Conservation (phyloP, 2,797 vertebrate genomes). For the Knipowitschia caucasica region DNA sequence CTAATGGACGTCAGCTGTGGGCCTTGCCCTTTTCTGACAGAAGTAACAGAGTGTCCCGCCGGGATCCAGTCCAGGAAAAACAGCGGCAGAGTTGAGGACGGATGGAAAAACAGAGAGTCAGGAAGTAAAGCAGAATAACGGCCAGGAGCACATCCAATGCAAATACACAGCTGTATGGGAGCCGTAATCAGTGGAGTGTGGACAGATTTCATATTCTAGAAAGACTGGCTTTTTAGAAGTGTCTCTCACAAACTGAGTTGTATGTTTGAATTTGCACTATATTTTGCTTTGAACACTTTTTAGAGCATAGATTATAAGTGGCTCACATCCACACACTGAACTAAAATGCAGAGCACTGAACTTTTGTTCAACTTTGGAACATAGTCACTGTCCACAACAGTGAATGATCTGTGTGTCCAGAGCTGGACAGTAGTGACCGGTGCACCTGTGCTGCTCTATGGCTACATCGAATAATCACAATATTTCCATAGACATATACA, state of each 20-base stretch:
- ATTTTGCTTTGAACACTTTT: neutral
- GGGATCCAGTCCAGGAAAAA: slow-evolving; percentile 55
- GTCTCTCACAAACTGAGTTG: slow-evolving; percentile 1
- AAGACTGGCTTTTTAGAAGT: slow-evolving; percentile 5
- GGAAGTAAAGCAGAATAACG: slow-evolving; percentile 27
- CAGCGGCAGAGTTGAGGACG: slow-evolving; percentile 39
- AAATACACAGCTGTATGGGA: slow-evolving; percentile 37
- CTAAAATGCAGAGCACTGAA: too few relatives aligned
- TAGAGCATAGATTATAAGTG: neutral
- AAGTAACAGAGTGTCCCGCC: slow-evolving; percentile 43
- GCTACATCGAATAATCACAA: too few relatives aligned
- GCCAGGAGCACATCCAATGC: slow-evolving; percentile 39
- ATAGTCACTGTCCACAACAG: too few relatives aligned
- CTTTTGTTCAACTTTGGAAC: too few relatives aligned
- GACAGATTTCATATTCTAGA: slow-evolving; percentile 7
- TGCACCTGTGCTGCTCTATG: too few relatives aligned
- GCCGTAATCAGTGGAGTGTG: slow-evolving; percentile 6
- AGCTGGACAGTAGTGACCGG: too few relatives aligned
- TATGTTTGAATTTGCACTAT: slow-evolving; percentile 2
- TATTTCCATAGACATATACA: too few relatives aligned
- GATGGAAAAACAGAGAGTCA: slow-evolving; percentile 28
- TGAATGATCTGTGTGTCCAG: too few relatives aligned
- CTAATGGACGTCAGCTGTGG: slow-evolving; percentile 64
- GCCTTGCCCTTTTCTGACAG: slow-evolving; percentile 42
- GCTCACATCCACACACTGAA: too few relatives aligned